Evolutionary conservation across 2,888 invertebrate genomes (phyloP), one percentile per base, ranked within the genome.

Genomic region (Falcaria lacertinaria): DNA sequence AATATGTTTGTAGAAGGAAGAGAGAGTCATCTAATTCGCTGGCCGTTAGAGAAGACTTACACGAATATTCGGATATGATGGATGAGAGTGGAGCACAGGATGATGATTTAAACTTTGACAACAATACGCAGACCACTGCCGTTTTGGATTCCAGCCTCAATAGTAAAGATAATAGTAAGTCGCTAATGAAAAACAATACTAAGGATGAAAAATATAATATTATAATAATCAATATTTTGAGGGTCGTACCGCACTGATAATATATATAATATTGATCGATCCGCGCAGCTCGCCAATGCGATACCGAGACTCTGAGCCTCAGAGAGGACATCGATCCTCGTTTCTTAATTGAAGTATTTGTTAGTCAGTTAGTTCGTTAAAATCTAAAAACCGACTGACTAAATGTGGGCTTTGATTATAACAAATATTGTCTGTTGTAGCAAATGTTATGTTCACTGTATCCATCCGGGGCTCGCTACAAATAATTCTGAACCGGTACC

Each of bases 401-500:
- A n/a, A n/a, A n/a, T n/a, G n/a, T n/a, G n/a, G n/a, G n/a, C n/a
- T n/a, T 17, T 34, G 0, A 19, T 35, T 19, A n/a, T 17, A 4
- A 33, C 5, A 34, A 4, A 42, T 37, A n/a, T 32, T 32, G 33
- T 56, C 62, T 69, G 71, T 64, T 2, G 45, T 69, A 11, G 56
- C 80, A 2, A 86, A 78, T 42, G 59, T 89, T 5, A 86, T 85
- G 39, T 89, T 80, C 59, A 83, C 89, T 0, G 80, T 89, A 5
- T 90, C 90, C 0, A 89, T 85, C 33, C 80, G 90, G 1, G 90
- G 90, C 37, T 81, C 82, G 0, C 62, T 90, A 15, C 90, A 90
- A 69, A 74, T 86, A 6, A 87, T 90, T 8, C 61, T 90, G 22
- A 90, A 90, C 49, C 74, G 90, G 13, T 90, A 82, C 53, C 77